Conservation (phyloP, 2,113 vertebrate species). For the Crocuta crocuta region DNA sequence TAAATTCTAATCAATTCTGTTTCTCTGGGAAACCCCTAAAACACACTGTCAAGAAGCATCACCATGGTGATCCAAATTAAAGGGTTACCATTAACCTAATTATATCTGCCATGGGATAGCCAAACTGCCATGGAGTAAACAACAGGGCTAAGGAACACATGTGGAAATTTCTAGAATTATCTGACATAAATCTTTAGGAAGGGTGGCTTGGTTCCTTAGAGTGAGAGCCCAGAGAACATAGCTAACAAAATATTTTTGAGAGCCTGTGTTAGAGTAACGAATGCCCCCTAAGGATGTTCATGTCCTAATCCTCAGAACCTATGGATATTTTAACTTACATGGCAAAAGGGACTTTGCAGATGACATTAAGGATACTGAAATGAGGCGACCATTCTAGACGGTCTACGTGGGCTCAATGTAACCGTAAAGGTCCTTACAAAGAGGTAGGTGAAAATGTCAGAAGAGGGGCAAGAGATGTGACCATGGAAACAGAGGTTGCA, state of each 20-base stretch:
- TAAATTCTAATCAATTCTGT: neutral
- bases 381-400: neutral
- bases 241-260: neutral
- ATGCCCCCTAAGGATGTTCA: neutral
- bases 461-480: neutral
- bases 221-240: neutral
- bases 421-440: neutral
- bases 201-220: neutral
- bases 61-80: neutral
- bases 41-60: neutral
- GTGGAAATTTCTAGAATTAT: slow-evolving; percentile 1
- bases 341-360: neutral
- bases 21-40: neutral
- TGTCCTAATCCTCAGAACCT: neutral
- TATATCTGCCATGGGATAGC: neutral
- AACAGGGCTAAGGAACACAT: neutral
- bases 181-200: neutral
- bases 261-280: neutral
- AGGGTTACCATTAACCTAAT: neutral
- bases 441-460: neutral
- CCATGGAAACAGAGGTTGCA: neutral
- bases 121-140: neutral
- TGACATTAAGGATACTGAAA: neutral
- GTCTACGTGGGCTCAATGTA: neutral
- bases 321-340: neutral